Percentiles rank a stretch among this genome's conserved stretches.
Evolutionary conservation across 2,888 invertebrate genomes (phyloP).

Genomic region (Morinoia aosen): DNA sequence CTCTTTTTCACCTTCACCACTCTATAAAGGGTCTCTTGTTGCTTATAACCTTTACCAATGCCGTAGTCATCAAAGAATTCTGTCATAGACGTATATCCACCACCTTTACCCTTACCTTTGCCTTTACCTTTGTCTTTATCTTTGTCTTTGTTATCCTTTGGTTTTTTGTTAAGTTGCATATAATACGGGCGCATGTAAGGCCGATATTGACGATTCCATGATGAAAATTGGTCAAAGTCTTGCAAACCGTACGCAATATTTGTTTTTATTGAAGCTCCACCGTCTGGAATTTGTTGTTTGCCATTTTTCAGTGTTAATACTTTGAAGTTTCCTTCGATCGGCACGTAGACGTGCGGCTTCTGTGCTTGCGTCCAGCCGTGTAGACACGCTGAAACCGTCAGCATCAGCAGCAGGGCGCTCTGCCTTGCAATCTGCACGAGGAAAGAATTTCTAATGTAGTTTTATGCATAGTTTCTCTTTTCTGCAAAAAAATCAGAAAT

Average conservation of each 20-base stretch:
- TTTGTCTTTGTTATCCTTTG: background rate
- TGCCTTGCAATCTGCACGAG: background rate
- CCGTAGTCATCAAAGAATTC: background rate
- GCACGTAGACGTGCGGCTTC: slow-evolving; percentile 7
- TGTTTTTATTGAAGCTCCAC: background rate
- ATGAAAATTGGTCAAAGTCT: background rate
- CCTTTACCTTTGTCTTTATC: background rate
- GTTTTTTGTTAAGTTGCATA: background rate
- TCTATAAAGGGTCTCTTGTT: background rate
- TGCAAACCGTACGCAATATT: background rate
- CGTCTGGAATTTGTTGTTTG: background rate
- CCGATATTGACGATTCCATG: background rate
- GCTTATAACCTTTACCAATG: background rate
- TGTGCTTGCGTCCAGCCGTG: background rate
- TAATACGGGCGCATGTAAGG: background rate
- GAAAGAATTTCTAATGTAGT: background rate
- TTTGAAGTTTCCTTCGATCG: slow-evolving; percentile 5
- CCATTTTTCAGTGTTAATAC: background rate
- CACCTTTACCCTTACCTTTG: background rate
- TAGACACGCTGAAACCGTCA: background rate
- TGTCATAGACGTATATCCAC: background rate
- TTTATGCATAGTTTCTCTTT: background rate
- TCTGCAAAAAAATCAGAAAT: background rate
- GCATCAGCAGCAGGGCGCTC: background rate
- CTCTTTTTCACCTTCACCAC: background rate